Base-by-base conservation (phyloP, 2,113 vertebrate genomes). In the Butastur rufipennis region DNA sequence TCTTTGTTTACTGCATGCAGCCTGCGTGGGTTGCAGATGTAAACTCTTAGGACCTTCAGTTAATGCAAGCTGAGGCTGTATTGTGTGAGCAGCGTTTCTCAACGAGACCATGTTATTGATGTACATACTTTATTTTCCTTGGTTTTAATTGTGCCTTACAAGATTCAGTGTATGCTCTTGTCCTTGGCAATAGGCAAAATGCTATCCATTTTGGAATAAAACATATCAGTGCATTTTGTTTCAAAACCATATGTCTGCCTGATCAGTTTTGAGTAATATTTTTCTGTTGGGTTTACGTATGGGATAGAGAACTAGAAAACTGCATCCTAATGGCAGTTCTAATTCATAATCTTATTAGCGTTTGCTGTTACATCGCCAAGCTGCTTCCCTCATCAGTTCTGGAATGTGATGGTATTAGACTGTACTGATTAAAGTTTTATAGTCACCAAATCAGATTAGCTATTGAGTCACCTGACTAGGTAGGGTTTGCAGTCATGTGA, bases 361-460 rank as follows among this genome's bases (percentile, higher is more conserved):
- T 94, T 91, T 93, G 93, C 66, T 80, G 92, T 96, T 96, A 48
- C 67, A 81, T 88, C 9, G 21, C 92, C 95, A 93, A 85, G 95
- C 94, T 59, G 94, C 95, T 95, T 97, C n/a, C 27, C 95, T 95
- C 68, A 70, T 96, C 86, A 58, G 21, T 71, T 62, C 70, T 93
- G 95, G 97, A 97, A 97, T 98, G 96, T 58, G 70, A 89, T 70
- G 79, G 62, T 70, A 43, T 97, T 95, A 86, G 95, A 78, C 78
- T 68, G 83, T 88, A 40, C 75, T 96, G 96, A 97, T 97, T 97
- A 96, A 97, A 95, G 92, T 96, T 95, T 81, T 90, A 31, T 85
- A 45, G 88, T 75, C 75, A 55, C 73, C 93, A 98, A 98, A 98
- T 96, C 88, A 96, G 97, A 93, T 98, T 98, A 97, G 53, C 38